Base-by-base conservation (phyloP, 2,113 vertebrate species). In the Tyrannus savana region DNA sequence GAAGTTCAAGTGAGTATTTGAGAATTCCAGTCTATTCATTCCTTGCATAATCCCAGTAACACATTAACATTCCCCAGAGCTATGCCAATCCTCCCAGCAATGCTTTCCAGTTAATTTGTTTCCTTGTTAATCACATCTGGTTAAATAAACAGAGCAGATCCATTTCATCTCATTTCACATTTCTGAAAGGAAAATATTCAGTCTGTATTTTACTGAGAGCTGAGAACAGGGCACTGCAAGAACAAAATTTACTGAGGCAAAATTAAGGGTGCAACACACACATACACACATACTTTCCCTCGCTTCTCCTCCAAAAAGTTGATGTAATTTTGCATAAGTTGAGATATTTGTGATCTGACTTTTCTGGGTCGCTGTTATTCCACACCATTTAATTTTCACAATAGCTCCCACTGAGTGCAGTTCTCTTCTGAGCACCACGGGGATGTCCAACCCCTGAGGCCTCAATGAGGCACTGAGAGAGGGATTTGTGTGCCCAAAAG, bases 361-460 rank as follows among this genome's bases (percentile, higher is more conserved):
- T 88, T 85, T 95, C 92, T 79, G 66, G 89, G 89, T 79, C 86
- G 63, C 31, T 66, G 64, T 85, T 85, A 66, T 79, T 92, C 79
- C 83, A 88, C 89, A 59, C 25, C 56, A 85, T 75, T 96, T 90
- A 27, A 62, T 33, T 47, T 14, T 67, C 66, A 90, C 75, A 92
- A 85, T 62, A 75, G 71, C 62, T 94, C 75, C n/a, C 71, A 44
- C 30, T 46, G 83, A 85, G 52, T 3, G 25, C 7, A 37, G 66
- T 10, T 75, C 25, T 75, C 83, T 71, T 79, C 74, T 67, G 75
- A 83, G 79, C 84, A 71, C 75, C 56, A 28, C 33, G 44, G 86
- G 66, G 66, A 46, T 71, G 67, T 49, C 52, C 1, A 1, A 46
- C 19, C 52, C 86, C 66, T 3, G 42, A 62, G 69, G 86, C 69